A percentile compares a stretch with the other conserved stretches of the same genome.
Evolutionary conservation across 2,797 vertebrate genomes (phyloP).

Genomic region (Darevskia nairensis): DNA sequence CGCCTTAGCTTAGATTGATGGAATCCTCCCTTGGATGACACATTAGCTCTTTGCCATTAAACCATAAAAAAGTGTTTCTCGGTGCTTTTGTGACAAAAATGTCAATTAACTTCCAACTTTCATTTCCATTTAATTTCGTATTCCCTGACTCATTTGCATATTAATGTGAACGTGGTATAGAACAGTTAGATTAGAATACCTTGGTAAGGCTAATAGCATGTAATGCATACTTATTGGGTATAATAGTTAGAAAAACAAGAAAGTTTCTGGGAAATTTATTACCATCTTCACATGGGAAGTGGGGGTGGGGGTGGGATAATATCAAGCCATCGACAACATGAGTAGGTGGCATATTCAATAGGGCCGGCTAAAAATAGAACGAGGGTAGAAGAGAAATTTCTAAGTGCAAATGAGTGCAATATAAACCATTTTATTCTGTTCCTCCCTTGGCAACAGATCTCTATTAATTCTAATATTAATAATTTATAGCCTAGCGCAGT

Average conservation of each 20-base stretch:
- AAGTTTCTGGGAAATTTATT: constrained; percentile 51
- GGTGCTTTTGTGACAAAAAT: constrained; percentile 78
- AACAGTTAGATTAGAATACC: constrained; percentile 73
- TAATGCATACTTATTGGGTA: constrained; percentile 70
- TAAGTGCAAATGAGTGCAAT: constrained; percentile 49
- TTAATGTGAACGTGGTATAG: constrained; percentile 76
- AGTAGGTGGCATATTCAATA: constrained; percentile 4
- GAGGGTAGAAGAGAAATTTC: constrained; percentile 34
- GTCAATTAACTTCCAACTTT: constrained; percentile 79
- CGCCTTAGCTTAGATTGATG: constrained; percentile 79
- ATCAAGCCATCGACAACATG: constrained; percentile 11
- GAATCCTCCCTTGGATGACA: constrained; percentile 78
- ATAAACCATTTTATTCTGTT: constrained; percentile 65
- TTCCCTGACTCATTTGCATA: constrained; percentile 76
- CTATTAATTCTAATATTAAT: constrained; percentile 73
- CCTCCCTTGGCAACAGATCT: constrained; percentile 51
- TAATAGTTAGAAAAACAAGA: constrained; percentile 58
- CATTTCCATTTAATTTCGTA: constrained; percentile 78
- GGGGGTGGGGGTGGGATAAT: not conserved
- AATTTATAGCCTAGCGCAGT: constrained; percentile 63
- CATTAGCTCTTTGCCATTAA: constrained; percentile 79
- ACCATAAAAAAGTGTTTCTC: constrained; percentile 70
- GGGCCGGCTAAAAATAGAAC: constrained; percentile 22
- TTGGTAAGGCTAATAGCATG: constrained; percentile 67
- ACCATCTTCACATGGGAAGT: constrained; percentile 5